Evolutionary conservation across 2,888 invertebrate species (phyloP).

Genomic region (Tachina fera): DNA sequence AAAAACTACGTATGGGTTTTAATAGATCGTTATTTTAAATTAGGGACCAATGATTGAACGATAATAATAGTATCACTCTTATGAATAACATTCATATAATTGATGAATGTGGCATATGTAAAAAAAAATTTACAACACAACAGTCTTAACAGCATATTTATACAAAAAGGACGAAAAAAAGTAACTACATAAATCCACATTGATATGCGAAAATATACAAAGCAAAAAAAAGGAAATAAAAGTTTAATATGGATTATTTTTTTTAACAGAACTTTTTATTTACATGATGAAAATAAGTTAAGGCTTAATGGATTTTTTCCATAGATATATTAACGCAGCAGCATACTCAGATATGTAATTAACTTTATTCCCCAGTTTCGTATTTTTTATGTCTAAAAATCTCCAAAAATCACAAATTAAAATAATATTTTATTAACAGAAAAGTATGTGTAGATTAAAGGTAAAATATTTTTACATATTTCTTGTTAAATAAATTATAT

Average conservation of each 20-base stretch:
- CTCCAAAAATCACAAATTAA: too few relatives aligned
- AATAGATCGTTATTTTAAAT: not conserved
- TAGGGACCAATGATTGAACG: conserved; percentile 6
- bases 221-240: not conserved
- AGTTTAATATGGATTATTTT: not conserved
- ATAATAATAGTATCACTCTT: not conserved
- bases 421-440: too few relatives aligned
- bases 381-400: too few relatives aligned
- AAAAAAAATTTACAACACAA: not conserved
- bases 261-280: conserved; percentile 4
- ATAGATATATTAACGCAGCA: not conserved
- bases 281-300: not conserved
- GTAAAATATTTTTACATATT: too few relatives aligned
- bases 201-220: conserved; percentile 14
- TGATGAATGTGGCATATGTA: conserved; percentile 1
- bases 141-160: not conserved
- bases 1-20: not conserved
- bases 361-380: too few relatives aligned
- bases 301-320: conserved; percentile 14
- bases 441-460: too few relatives aligned
- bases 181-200: not conserved
- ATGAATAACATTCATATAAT: conserved; percentile 4
- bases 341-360: too few relatives aligned
- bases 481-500: too few relatives aligned
- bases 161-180: not conserved